Percentiles rank a stretch among this genome's conserved stretches.
phyloP scores from a whole-genome alignment of 2,113 vertebrate species.

The Dolichotis patagonum region DNA sequence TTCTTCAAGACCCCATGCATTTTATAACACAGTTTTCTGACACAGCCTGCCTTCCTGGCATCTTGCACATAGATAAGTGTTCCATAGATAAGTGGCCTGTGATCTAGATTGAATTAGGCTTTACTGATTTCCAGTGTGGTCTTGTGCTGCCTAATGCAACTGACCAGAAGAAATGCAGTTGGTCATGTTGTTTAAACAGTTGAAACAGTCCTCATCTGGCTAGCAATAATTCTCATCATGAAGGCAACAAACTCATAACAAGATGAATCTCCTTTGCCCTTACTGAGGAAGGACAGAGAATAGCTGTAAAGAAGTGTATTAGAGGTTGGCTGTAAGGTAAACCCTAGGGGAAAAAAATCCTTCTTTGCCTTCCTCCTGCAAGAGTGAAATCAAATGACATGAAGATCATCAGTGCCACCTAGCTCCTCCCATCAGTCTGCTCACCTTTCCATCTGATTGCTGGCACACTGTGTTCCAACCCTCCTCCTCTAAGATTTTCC shows the following conservation, averaged over 20 bases:
- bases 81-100: neutral
- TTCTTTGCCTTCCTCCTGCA: neutral
- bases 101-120: neutral
- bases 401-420: neutral
- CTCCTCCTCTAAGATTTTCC: neutral
- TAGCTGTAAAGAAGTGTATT: neutral
- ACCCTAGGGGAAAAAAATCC: neutral
- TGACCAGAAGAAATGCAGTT: neutral
- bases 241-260: neutral
- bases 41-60: neutral
- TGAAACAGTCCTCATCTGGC: neutral
- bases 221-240: neutral
- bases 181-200: neutral
- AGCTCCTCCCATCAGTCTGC: no score
- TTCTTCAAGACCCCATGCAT: neutral
- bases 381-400: neutral
- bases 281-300: neutral
- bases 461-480: neutral
- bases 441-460: neutral
- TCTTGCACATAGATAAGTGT: neutral
- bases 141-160: neutral
- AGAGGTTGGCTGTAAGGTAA: neutral
- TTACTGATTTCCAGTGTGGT: conserved; percentile 8
- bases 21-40: neutral
- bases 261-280: neutral